phyloP scores from a whole-genome alignment of 2,888 invertebrate genomes.

The Caenorhabditis wallacei region DNA sequence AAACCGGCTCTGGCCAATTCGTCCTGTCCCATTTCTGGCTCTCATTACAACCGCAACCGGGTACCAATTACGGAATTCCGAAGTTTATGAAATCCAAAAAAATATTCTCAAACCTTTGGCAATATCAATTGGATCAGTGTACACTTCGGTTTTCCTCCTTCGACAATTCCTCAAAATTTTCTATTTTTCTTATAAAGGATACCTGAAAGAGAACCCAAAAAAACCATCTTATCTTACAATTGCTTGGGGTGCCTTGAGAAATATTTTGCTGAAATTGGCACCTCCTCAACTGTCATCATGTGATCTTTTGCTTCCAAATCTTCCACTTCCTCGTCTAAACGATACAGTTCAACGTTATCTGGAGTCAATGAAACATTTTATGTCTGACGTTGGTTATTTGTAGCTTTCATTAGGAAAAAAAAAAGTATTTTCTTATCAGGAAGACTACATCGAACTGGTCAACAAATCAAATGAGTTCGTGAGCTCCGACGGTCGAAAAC shows the following conservation, averaged over 20 bases:
- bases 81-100: background rate
- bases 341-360: conserved; percentile 76
- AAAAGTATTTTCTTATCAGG: conserved; percentile 60
- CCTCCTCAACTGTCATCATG: conserved; percentile 77
- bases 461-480: conserved; percentile 62
- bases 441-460: conserved; percentile 70
- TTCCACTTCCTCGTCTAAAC: conserved; percentile 74
- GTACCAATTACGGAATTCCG: conserved; percentile 12
- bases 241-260: conserved; percentile 76
- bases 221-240: conserved; percentile 77
- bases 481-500: conserved; percentile 71
- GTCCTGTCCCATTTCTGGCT: conserved; percentile 53
- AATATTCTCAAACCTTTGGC: conserved; percentile 26
- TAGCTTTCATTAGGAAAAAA: background rate
- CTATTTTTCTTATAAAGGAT: conserved; percentile 80
- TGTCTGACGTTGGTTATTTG: conserved; percentile 62
- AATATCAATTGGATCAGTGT: conserved; percentile 28
- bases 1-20: conserved; percentile 69
- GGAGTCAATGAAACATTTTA: conserved; percentile 71
- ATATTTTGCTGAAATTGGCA: conserved; percentile 61
- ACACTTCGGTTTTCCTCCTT: conserved; percentile 21
- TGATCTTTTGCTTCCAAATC: conserved; percentile 75
- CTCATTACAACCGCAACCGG: conserved; percentile 34
- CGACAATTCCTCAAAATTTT: conserved; percentile 72
- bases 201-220: conserved; percentile 77